phyloP scores from a whole-genome alignment of 2,797 vertebrate genomes.

The Alfaro cultratus region DNA sequence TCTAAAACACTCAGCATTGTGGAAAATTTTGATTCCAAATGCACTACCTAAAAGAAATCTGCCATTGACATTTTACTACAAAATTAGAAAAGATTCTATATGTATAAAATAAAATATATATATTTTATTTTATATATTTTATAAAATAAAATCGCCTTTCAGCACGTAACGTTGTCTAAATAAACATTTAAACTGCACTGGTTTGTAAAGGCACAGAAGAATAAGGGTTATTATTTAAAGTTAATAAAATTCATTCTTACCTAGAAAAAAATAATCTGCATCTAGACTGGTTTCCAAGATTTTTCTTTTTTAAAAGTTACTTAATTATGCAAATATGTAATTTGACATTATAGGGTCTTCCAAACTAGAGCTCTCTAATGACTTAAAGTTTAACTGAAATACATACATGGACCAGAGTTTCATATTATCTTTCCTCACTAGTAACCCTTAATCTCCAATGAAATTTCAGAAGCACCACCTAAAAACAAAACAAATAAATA shows the following conservation, averaged over 20 bases:
- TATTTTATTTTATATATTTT: no score
- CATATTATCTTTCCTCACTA: not conserved
- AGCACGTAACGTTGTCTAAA: not conserved
- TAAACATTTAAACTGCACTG: not conserved
- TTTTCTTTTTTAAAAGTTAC: not conserved
- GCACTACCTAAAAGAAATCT: not conserved
- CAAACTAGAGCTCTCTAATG: not conserved
- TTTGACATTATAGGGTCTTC: not conserved
- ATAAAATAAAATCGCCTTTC: not conserved
- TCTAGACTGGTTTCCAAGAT: not conserved
- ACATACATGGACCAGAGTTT: not conserved
- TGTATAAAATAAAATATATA: no score
- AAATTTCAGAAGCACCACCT: not conserved
- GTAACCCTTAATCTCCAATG: not conserved
- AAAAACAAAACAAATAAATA: not conserved
- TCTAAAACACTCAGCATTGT: conserved; percentile 1
- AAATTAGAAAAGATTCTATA: not conserved
- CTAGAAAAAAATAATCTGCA: not conserved
- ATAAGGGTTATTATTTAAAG: not conserved
- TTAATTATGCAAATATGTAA: not conserved
- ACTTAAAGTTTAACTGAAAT: not conserved
- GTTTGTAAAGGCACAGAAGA: not conserved
- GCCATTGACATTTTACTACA: not conserved
- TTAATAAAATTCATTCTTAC: not conserved
- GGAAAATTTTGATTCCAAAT: not conserved